Evolutionary conservation across 2,888 invertebrate species (phyloP), one percentile per base, ranked within the genome.

Genomic region (Caenorhabditis macrosperma): DNA sequence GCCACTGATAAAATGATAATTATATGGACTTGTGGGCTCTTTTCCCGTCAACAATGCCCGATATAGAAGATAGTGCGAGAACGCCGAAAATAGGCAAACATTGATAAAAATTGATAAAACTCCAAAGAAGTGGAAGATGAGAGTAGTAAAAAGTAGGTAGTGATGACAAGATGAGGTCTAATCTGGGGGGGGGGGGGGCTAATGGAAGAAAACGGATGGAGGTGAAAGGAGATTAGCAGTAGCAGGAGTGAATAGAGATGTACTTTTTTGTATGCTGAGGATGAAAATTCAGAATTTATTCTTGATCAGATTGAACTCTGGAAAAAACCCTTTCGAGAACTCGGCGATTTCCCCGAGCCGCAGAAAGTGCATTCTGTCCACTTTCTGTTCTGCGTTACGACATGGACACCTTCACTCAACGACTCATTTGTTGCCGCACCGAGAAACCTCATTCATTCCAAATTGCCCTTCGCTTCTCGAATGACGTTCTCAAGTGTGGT

Each of bases 361-460:
- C 3, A 46, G 38, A 52, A 64, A 66, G 52, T 63, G 63, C 63
- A 59, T 26, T 59, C 33, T 5, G 33, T 7, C 5, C 33, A 5
- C 33, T 33, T 41, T 41, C 46, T 46, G 28, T 60, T 60, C 30
- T 26, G 6, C 24, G 17, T 28, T 44, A 54, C 50, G 44, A 55
- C 54, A 20, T 17, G n/a, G 52, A 54, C 52, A 64, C 64, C 26
- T 17, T 22, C 26, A 52, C 30, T 17, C 22, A 24, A 4, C 22
- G 26, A 17, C 5, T 46, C 26, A 52, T 52, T n/a, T 24, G 41
- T 41, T 41, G 15, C 24, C 24, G 48, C 2, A 22, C 4, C 20
- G 20, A 9, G 46, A 28, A 28, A 24, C 30, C 28, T 48, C 44
- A 68, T 68, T 35, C 59, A 59, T 68, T 68, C 28, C 9, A 5